These are phyloP conservation scores for Uropetala carovei DNA, from an alignment of 2,888 invertebrate genomes.

Conservation along the genomic window DNA sequence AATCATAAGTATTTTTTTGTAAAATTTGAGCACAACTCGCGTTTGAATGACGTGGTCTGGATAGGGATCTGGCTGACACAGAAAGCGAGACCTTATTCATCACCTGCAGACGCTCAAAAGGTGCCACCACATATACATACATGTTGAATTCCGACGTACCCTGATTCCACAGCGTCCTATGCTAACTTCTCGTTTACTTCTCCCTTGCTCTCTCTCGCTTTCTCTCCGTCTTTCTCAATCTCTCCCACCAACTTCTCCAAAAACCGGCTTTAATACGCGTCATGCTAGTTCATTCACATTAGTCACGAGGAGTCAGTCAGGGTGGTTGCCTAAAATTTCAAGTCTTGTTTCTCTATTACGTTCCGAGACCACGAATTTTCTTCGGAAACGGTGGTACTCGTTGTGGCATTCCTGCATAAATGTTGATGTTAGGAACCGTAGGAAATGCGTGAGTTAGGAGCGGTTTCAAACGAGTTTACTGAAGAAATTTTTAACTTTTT, in stretches of 20 bases:
- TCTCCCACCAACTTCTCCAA: background rate
- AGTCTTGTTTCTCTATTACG: background rate
- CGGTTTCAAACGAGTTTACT: no score
- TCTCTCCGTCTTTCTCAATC: background rate
- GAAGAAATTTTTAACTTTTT: no score
- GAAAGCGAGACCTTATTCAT: constrained; percentile 1
- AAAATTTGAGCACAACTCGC: background rate
- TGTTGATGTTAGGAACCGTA: no score
- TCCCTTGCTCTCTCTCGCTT: no score
- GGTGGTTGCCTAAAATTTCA: background rate
- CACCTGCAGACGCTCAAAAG: background rate
- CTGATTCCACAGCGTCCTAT: background rate
- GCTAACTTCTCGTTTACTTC: background rate
- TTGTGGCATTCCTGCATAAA: no score
- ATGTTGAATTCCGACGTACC: background rate
- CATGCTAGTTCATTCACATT: background rate
- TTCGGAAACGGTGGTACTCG: no score
- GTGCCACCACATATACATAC: background rate
- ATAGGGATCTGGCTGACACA: background rate
- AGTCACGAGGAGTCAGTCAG: background rate
- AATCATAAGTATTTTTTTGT: background rate
- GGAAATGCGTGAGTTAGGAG: no score
- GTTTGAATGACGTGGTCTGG: constrained; percentile 14
- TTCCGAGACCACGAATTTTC: background rate
- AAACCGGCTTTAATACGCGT: background rate